These are phyloP conservation scores for Kradibia gibbosae DNA, from an alignment of 1,140 invertebrate genomes.

Conservation along the genomic window DNA sequence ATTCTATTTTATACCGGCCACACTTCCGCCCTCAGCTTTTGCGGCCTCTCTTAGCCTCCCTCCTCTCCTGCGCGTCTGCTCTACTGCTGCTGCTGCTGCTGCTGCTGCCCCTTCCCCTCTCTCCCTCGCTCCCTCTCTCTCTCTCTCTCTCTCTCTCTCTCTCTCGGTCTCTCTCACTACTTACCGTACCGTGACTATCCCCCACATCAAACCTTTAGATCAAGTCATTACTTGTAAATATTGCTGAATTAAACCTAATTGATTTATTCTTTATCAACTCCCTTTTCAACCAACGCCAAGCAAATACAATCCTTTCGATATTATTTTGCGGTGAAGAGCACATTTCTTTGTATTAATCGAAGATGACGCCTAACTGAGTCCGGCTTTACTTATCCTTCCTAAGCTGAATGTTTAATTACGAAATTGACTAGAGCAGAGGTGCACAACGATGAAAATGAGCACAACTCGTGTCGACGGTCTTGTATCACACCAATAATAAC, in stretches of 20 bases:
- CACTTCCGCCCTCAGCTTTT: constrained; percentile 48
- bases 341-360: too few relatives aligned
- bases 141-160: background rate
- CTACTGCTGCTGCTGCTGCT: too few relatives aligned
- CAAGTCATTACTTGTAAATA: constrained; percentile 15
- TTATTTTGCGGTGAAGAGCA: too few relatives aligned
- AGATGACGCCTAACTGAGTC: too few relatives aligned
- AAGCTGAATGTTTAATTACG: too few relatives aligned
- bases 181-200: too few relatives aligned
- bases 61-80: background rate
- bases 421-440: too few relatives aligned
- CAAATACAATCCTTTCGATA: background rate
- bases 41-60: background rate
- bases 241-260: background rate
- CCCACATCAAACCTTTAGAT: background rate
- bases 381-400: too few relatives aligned
- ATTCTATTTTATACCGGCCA: constrained; percentile 47
- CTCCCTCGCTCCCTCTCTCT: background rate
- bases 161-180: background rate
- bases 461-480: too few relatives aligned
- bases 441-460: too few relatives aligned
- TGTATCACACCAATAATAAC: too few relatives aligned
- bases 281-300: background rate
- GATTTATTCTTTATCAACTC: background rate
- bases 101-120: background rate